Conservation (phyloP, 1,140 invertebrate genomes). For the Agraylea sexmaculata region DNA sequence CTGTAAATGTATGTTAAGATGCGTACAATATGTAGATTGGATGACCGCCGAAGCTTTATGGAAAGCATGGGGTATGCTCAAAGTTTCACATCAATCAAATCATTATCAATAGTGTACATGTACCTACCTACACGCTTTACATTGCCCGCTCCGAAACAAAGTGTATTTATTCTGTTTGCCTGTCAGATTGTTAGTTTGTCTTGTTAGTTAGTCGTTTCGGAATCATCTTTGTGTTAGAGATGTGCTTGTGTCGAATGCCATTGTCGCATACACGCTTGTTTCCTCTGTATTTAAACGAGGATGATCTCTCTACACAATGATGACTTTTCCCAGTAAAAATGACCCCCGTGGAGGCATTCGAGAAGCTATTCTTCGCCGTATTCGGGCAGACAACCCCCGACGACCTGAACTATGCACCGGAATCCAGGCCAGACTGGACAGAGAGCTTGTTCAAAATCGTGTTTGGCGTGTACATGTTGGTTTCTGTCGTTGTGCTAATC, state of each 20-base stretch:
- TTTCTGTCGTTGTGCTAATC: slow-evolving; percentile 94
- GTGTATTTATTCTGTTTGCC: slow-evolving; percentile 13
- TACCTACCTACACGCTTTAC: no score
- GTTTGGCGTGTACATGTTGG: slow-evolving; percentile 94
- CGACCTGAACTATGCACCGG: slow-evolving; percentile 60
- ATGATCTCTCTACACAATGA: slow-evolving; percentile 10
- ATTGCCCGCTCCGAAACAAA: no score
- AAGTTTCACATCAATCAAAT: no score
- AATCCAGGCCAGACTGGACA: slow-evolving; percentile 57
- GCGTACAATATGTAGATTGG: no score
- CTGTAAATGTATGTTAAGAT: no score
- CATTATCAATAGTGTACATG: no score
- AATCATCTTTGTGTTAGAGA: neutral
- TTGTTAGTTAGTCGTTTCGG: slow-evolving; percentile 6
- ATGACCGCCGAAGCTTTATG: no score
- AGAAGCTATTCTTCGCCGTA: slow-evolving; percentile 94
- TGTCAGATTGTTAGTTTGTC: slow-evolving; percentile 13
- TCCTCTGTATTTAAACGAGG: slow-evolving; percentile 11
- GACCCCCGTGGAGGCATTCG: slow-evolving; percentile 82
- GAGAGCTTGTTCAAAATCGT: slow-evolving; percentile 72
- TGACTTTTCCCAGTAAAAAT: slow-evolving; percentile 52
- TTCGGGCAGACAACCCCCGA: slow-evolving; percentile 91
- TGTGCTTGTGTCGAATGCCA: slow-evolving; percentile 18
- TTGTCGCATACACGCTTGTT: no score
- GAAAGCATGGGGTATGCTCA: slow-evolving; percentile 19